Base-by-base conservation (phyloP, 2,797 vertebrate genomes). In the Streptopelia turtur region DNA sequence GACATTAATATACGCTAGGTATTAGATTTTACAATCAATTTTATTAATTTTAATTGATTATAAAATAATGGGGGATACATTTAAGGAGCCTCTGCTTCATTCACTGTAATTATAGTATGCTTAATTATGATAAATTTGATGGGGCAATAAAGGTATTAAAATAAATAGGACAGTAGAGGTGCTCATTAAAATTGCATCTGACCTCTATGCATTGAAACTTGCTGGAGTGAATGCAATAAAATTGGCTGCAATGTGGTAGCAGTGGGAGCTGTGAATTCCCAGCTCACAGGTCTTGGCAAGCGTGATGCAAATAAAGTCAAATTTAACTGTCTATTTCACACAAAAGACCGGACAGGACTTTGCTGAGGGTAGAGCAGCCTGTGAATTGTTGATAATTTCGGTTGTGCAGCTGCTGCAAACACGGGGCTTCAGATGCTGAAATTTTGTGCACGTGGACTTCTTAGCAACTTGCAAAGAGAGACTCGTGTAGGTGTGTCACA, bases 21-120 rank as follows among this genome's bases (percentile, higher is more conserved):
- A 88, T 53, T 92, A 93, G 77, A 57, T 96, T 95, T 96, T 95
- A 94, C 78, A 95, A 88, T 97, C 95, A 81, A 81, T 92, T 95
- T 96, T 96, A 95, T 97, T 96, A 87, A 95, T 95, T 96, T 92
- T 95, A 97, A 96, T 97, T 96, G 93, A 96, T 97, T 96, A 92
- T 96, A 94, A 94, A 97, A 93, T 96, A 95, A 93, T 76, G 70
- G 78, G 12, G 25, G 71, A 83, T 96, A 11, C 53, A 59, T 94
- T 92, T 96, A 92, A 71, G 91, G 91, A 83, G 52, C 64, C 81
- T 88, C 70, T 94, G 33, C 90, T 97, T 96, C 93, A 97, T 97
- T 95, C 93, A 64, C 87, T 91, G 64, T 89, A 94, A 96, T 96
- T 94, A 87, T 52, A 90, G 91, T 86, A 94, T 83, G 47, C 76